A percentile compares a stretch with the other conserved stretches of the same genome.
Conservation (phyloP, 35 echinoderm and acorn worm genomes). For the Apostichopus parvimensis region DNA sequence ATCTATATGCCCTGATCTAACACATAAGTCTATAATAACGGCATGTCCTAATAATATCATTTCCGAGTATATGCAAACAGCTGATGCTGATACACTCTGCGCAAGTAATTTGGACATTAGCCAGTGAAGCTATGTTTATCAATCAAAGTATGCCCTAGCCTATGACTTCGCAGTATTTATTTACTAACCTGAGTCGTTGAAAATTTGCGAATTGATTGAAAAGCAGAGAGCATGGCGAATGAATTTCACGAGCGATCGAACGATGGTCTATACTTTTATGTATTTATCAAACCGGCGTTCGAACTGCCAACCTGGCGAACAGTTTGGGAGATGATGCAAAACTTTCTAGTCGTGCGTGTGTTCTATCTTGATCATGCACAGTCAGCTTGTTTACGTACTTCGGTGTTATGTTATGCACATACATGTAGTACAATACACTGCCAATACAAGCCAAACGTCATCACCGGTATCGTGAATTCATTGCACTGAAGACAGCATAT, state of each 20-base stretch:
- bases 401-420: background rate
- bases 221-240: conserved; percentile 25
- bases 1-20: too few relatives aligned
- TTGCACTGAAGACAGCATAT: background rate
- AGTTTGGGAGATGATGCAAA: conserved; percentile 22
- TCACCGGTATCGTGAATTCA: background rate
- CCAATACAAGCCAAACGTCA: background rate
- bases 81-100: too few relatives aligned
- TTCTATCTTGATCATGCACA: background rate
- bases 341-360: background rate
- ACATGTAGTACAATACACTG: background rate
- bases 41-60: too few relatives aligned
- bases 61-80: too few relatives aligned
- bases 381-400: conserved; percentile 37
- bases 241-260: background rate
- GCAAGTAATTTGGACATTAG: too few relatives aligned
- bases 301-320: conserved; percentile 1
- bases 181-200: conserved; percentile 3
- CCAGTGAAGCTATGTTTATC: too few relatives aligned
- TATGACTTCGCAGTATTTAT: background rate
- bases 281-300: background rate
- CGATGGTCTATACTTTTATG: background rate
- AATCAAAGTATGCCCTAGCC: too few relatives aligned
- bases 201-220: conserved; percentile 29
- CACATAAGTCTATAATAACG: too few relatives aligned